Evolutionary conservation across 1,140 invertebrate genomes (phyloP).

Genomic region (Pseudomyrmex dendroicus): DNA sequence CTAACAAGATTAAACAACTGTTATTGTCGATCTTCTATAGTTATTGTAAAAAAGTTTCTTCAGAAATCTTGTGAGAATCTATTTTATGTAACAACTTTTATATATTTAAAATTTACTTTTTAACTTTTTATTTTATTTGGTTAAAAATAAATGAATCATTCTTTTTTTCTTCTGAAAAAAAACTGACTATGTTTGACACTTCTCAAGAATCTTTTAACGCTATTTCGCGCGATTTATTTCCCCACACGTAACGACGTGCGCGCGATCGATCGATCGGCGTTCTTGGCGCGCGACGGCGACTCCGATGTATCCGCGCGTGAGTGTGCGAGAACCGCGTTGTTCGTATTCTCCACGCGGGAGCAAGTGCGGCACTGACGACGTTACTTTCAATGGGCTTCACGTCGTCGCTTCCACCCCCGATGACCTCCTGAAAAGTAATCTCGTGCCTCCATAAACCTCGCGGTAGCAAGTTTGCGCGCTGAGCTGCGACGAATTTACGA

Average conservation of each 20-base stretch:
- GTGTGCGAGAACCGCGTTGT: slow-evolving; percentile 4
- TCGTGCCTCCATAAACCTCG: slow-evolving; percentile 74
- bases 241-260: slow-evolving; percentile 39
- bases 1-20: no score
- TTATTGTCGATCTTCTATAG: no score
- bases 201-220: background rate
- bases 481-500: slow-evolving; percentile 72
- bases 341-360: slow-evolving; percentile 35
- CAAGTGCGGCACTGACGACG: slow-evolving; percentile 16
- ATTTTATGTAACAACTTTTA: no score
- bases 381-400: slow-evolving; percentile 53
- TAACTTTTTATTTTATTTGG: no score
- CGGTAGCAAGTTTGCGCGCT: slow-evolving; percentile 63
- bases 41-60: no score
- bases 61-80: no score
- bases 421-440: slow-evolving; percentile 76
- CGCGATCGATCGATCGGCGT: slow-evolving; percentile 39
- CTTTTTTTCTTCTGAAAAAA: no score
- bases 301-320: background rate
- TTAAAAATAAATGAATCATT: background rate
- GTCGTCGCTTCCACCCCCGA: slow-evolving; percentile 47
- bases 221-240: slow-evolving; percentile 52
- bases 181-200: background rate
- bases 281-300: slow-evolving; percentile 24
- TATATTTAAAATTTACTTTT: no score